Base-by-base conservation (phyloP, 2,888 invertebrate species). In the Spicauda simplicius region DNA sequence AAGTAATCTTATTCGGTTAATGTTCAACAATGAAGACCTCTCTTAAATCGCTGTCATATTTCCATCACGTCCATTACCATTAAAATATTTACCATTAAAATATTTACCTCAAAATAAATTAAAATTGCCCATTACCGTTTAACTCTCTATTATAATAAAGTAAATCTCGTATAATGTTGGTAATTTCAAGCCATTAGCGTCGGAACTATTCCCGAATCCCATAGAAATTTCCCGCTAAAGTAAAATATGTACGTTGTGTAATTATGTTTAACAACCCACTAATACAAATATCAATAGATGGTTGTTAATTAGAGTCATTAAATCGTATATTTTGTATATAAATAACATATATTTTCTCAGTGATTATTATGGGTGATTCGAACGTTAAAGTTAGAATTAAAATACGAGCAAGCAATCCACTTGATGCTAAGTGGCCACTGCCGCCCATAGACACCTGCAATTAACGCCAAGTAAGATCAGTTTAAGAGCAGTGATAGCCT, bases 171-270 rank as follows among this genome's bases (percentile, higher is more conserved):
- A 60, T 66, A 66, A 66, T 50, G 66, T 33, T 37, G 60, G 66
- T 60, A 66, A 66, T 66, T 48, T 55, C 12, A 30, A 58, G 60
- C 66, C 60, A 66, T 66, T 60, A 66, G 66, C 50, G 48, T 48
- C 66, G 66, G 66, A 66, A 66, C 66, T 66, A 66, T 30, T 59
- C 55, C 30, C 60, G 48, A 66, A 55, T 50, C 60, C 66, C 60
- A 55, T 60, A 55, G 60, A 66, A 60, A 60, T 2, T 60, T 19
- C 55, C 6, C 37, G 41, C 18, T 14, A 59, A 50, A 50, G 55
- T 66, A 66, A 60, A 66, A 60, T 37, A 25, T 45, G 18, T 30
- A 25, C 53, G 18, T 30, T 54, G 6, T 20, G 60, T 67, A 41
- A 66, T 55, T 59, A 37, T 65, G 59, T 53, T 55, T 55, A 55